Evolutionary conservation across 2,888 invertebrate genomes (phyloP).

Genomic region (Lapara coniferarum): DNA sequence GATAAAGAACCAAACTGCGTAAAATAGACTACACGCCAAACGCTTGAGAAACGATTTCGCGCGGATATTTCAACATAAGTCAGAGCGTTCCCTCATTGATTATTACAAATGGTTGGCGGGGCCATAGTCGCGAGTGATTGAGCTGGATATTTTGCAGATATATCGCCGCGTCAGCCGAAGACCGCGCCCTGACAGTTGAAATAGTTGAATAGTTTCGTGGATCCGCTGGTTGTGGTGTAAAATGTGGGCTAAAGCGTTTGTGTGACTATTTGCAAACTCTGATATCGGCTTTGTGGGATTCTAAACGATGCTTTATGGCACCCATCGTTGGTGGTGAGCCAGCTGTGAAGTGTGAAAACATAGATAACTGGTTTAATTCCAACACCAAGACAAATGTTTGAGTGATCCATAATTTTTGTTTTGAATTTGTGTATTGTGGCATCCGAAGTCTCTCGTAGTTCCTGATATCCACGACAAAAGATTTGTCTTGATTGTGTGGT

Average conservation of each 20-base stretch:
- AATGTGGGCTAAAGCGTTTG: slow-evolving; percentile 16
- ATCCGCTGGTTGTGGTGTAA: slow-evolving; percentile 34
- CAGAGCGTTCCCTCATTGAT: slow-evolving; percentile 11
- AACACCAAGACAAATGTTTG: too few relatives aligned
- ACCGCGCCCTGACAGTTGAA: slow-evolving; percentile 62
- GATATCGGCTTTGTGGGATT: too few relatives aligned
- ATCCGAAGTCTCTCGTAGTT: not conserved
- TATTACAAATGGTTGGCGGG: slow-evolving; percentile 23
- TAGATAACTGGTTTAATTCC: too few relatives aligned
- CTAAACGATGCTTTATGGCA: too few relatives aligned
- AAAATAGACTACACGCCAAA: not conserved
- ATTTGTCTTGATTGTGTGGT: too few relatives aligned
- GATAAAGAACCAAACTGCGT: not conserved
- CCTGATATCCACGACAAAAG: too few relatives aligned
- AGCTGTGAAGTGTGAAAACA: too few relatives aligned
- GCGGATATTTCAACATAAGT: slow-evolving; percentile 7
- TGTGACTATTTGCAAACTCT: not conserved
- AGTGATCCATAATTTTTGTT: too few relatives aligned
- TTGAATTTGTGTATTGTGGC: too few relatives aligned
- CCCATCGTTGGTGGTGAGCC: too few relatives aligned
- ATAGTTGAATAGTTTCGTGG: slow-evolving; percentile 65
- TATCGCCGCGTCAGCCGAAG: slow-evolving; percentile 48
- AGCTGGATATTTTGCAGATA: slow-evolving; percentile 58
- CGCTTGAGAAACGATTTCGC: not conserved
- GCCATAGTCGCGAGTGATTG: slow-evolving; percentile 45